Percentiles rank a stretch among this genome's conserved stretches.
These are phyloP conservation scores for Jacana jacana DNA, from an alignment of 2,113 vertebrate genomes.

Conservation along the genomic window DNA sequence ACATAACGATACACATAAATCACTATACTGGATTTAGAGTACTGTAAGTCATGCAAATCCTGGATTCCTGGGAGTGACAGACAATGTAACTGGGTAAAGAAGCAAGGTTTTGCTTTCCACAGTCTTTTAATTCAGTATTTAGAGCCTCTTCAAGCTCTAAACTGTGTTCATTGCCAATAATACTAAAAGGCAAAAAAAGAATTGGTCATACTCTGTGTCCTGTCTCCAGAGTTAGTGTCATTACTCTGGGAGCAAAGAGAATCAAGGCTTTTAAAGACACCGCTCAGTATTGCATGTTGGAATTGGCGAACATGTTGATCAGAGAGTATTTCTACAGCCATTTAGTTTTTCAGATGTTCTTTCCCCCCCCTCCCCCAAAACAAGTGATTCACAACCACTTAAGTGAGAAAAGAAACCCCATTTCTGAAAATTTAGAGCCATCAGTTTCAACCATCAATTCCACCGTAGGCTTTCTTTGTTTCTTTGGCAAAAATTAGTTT, in stretches of 20 bases:
- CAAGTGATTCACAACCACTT: constrained; percentile 31
- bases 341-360: neutral
- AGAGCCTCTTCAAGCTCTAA: neutral
- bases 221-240: neutral
- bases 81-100: neutral
- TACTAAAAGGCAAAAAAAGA: neutral
- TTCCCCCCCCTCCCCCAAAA: neutral
- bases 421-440: constrained; percentile 36
- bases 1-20: neutral
- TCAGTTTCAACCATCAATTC: neutral
- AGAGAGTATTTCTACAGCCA: neutral
- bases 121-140: neutral
- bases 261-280: neutral
- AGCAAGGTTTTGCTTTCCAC: neutral
- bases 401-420: neutral
- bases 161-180: neutral
- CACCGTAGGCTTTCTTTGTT: neutral
- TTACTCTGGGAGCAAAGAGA: neutral
- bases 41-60: neutral
- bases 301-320: neutral
- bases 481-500: neutral
- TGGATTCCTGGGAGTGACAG: neutral
- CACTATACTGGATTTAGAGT: neutral
- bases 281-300: neutral
- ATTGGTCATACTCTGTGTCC: neutral